Conservation (phyloP, 2,888 invertebrate genomes). For the Tenthredo scrophulariae region DNA sequence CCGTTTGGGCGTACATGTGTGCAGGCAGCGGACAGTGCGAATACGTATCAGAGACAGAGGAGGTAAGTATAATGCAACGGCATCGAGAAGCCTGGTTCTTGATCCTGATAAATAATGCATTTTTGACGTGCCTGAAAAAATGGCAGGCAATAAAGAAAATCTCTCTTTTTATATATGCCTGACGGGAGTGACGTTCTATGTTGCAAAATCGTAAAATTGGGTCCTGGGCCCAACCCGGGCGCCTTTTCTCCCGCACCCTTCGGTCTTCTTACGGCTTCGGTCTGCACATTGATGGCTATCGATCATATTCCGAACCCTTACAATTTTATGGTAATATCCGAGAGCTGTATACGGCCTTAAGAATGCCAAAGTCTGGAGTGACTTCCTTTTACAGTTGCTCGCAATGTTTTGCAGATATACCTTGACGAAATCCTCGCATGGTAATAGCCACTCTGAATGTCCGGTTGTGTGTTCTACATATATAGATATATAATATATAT, state of each 20-base stretch:
- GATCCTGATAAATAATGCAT: conserved; percentile 25
- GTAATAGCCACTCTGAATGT: not conserved
- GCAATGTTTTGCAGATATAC: conserved; percentile 6
- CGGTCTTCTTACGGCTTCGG: conserved; percentile 74
- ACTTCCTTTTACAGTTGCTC: conserved; percentile 19
- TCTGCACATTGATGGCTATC: conserved; percentile 74
- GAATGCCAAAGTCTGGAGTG: conserved; percentile 36
- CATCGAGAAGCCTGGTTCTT: not conserved
- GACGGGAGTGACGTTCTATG: conserved; percentile 75
- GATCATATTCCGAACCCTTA: conserved; percentile 64
- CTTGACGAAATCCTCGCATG: not conserved
- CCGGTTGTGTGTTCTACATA: not conserved
- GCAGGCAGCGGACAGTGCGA: not conserved
- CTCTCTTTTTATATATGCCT: conserved; percentile 40
- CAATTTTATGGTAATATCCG: conserved; percentile 54
- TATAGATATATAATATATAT: not conserved
- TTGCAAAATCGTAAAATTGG: conserved; percentile 75
- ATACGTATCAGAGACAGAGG: not conserved
- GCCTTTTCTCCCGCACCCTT: conserved; percentile 64
- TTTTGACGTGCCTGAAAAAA: conserved; percentile 57
- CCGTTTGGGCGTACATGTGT: not conserved
- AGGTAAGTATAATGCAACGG: not conserved
- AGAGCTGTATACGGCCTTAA: conserved; percentile 30
- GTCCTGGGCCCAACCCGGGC: conserved; percentile 62
- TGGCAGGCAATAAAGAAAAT: conserved; percentile 70